Percentiles rank a stretch among this genome's conserved stretches.
phyloP scores from a whole-genome alignment of 1,140 invertebrate species.

The Hyposmocoma kahamanoa region DNA sequence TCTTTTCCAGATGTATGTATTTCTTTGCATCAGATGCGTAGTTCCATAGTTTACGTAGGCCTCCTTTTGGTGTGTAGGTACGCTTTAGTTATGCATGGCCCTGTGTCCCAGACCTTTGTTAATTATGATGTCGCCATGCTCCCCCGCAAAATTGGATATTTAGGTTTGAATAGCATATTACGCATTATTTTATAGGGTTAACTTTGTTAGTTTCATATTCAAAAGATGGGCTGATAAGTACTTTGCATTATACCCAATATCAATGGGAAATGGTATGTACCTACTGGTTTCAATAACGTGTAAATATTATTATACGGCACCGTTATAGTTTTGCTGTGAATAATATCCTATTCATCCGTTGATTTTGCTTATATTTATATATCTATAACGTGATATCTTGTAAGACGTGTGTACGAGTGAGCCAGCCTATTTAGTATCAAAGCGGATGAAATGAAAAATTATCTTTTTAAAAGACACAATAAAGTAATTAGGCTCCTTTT shows the following conservation, averaged over 20 bases:
- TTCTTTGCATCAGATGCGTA: neutral
- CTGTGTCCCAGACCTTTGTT: conserved; percentile 35
- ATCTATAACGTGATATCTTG: too few relatives aligned
- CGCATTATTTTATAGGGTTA: conserved; percentile 21
- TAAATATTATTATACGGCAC: too few relatives aligned
- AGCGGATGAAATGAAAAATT: neutral
- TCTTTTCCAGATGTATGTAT: conserved; percentile 1
- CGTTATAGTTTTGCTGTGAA: too few relatives aligned
- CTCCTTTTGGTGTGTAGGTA: conserved; percentile 17
- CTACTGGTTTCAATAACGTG: too few relatives aligned
- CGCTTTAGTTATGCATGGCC: conserved; percentile 48
- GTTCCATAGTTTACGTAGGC: conserved; percentile 34
- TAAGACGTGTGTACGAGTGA: too few relatives aligned
- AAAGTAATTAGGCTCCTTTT: conserved; percentile 11
- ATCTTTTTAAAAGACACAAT: neutral
- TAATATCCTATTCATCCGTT: too few relatives aligned
- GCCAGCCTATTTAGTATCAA: neutral
- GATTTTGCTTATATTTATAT: too few relatives aligned
- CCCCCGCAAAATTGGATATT: conserved; percentile 38
- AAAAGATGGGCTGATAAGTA: too few relatives aligned
- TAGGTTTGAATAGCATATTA: conserved; percentile 23
- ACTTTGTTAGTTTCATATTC: too few relatives aligned
- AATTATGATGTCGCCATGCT: conserved; percentile 45
- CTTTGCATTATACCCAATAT: too few relatives aligned
- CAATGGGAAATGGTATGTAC: too few relatives aligned